Evolutionary conservation across 2,113 vertebrate species (phyloP).

Genomic region (Dicrurus megarhynchus): DNA sequence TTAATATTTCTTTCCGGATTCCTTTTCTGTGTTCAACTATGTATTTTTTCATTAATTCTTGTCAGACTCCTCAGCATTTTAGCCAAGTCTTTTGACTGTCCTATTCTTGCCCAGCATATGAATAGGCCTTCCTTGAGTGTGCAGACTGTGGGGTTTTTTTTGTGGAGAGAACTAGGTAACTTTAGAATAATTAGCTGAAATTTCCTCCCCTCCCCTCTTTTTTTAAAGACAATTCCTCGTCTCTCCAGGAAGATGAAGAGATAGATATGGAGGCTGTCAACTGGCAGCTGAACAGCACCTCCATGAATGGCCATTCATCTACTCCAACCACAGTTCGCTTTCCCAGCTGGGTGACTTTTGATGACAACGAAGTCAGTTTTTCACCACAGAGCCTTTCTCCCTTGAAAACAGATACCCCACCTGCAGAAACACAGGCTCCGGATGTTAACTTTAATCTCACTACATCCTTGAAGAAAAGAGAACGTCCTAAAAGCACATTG

Average conservation of each 20-base stretch:
- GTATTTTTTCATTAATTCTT: background rate
- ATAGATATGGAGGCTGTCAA: conserved; percentile 81
- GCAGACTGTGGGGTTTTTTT: background rate
- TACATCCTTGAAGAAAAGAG: conserved; percentile 74
- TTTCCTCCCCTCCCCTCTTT: conserved; percentile 45
- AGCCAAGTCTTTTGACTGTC: background rate
- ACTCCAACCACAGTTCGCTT: conserved; percentile 73
- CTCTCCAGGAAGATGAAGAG: conserved; percentile 84
- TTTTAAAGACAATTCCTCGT: conserved; percentile 78
- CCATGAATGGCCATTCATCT: conserved; percentile 72
- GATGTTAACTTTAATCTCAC: conserved; percentile 58
- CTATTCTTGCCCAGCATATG: background rate
- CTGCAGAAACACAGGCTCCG: conserved; percentile 49
- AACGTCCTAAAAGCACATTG: conserved; percentile 76
- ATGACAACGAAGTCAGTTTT: conserved; percentile 78
- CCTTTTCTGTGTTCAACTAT: background rate
- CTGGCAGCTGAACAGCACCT: conserved; percentile 70
- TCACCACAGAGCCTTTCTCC: conserved; percentile 58
- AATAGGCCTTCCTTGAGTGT: background rate
- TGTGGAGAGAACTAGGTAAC: background rate
- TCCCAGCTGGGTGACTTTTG: conserved; percentile 89
- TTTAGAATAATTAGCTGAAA: conserved; percentile 28
- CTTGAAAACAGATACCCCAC: conserved; percentile 54
- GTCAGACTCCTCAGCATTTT: background rate
- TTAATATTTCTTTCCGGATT: background rate